These are phyloP conservation scores for Tachystola acroxantha DNA, from an alignment of 2,888 invertebrate genomes.

Conservation along the genomic window DNA sequence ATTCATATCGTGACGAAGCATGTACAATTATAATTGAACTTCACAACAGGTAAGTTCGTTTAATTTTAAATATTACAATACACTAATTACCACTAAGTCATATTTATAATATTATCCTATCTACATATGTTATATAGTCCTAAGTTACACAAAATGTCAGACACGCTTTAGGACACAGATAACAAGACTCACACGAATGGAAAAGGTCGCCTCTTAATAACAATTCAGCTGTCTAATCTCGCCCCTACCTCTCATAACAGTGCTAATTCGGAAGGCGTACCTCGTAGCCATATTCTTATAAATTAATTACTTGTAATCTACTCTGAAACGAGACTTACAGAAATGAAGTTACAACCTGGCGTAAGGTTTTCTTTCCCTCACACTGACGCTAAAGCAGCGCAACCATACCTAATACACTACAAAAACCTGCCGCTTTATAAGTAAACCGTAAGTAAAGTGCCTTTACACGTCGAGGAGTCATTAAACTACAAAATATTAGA, in stretches of 20 bases:
- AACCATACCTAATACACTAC: background rate
- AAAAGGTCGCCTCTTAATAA: constrained; percentile 21
- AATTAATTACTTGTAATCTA: constrained; percentile 79
- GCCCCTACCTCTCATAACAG: constrained; percentile 46
- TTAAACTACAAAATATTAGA: too few relatives aligned
- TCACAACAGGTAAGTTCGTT: too few relatives aligned
- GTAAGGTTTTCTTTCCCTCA: constrained; percentile 18
- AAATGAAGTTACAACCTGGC: constrained; percentile 71
- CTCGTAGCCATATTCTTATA: constrained; percentile 73
- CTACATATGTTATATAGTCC: too few relatives aligned
- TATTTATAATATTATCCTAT: too few relatives aligned
- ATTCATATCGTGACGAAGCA: too few relatives aligned
- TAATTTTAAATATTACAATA: too few relatives aligned
- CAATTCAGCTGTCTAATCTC: constrained; percentile 27
- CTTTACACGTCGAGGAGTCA: too few relatives aligned
- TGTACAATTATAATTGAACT: too few relatives aligned
- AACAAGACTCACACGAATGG: constrained; percentile 15
- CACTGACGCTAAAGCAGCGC: background rate
- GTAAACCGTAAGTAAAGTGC: too few relatives aligned
- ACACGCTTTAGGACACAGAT: too few relatives aligned
- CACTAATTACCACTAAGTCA: too few relatives aligned
- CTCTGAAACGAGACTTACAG: constrained; percentile 72
- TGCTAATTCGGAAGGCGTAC: constrained; percentile 54
- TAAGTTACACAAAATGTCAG: too few relatives aligned
- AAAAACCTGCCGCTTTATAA: background rate